Evolutionary conservation across 2,113 vertebrate genomes (phyloP).

Genomic region (Ovis aries): ARS-UI_Ramb_v3.0 NC_056060.1:30208501-30209000

Average conservation of each 20-base stretch:
- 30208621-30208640: conserved; percentile 48
- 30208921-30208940: conserved; percentile 45
- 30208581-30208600: conserved; percentile 39
- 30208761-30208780: conserved; percentile 57
- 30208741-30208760: conserved; percentile 71
- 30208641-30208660: conserved; percentile 43
- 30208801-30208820: conserved; percentile 69
- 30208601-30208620: conserved; percentile 36
- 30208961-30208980: background rate
- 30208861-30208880: conserved; percentile 46
- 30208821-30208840: conserved; percentile 32
- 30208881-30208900: conserved; percentile 65
- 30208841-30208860: conserved; percentile 56
- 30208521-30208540: conserved; percentile 51
- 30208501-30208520: conserved; percentile 57
- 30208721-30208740: conserved; percentile 66
- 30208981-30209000: background rate
- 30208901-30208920: conserved; percentile 41
- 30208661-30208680: conserved; percentile 55
- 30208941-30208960: conserved; percentile 55
- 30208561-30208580: conserved; percentile 58
- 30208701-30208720: conserved; percentile 65
- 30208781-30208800: conserved; percentile 57
- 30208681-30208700: conserved; percentile 67
- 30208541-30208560: conserved; percentile 61